These are phyloP conservation scores for Thaumetopoea pityocampa DNA, from an alignment of 1,140 invertebrate species.

Conservation along the genomic window DNA sequence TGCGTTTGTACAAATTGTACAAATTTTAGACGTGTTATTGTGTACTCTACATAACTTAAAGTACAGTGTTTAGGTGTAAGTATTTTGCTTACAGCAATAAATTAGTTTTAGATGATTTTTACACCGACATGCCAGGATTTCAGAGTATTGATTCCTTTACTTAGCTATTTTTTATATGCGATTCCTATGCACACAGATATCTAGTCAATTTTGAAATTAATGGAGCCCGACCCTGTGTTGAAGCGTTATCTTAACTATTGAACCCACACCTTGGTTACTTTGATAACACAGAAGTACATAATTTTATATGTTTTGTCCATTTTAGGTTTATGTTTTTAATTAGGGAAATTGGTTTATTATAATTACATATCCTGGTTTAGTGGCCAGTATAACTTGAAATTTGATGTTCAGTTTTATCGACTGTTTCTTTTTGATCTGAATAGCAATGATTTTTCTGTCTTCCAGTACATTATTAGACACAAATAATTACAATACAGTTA, in stretches of 20 bases:
- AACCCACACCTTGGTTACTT: conserved; percentile 52
- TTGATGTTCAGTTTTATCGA: conserved; percentile 42
- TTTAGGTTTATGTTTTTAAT: conserved; percentile 52
- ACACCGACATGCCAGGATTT: conserved; percentile 61
- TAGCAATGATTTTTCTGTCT: conserved; percentile 71
- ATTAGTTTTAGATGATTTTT: conserved; percentile 59
- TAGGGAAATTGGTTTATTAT: conserved; percentile 65
- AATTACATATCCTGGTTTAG: conserved; percentile 51
- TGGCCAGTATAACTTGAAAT: conserved; percentile 56
- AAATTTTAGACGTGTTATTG: conserved; percentile 61
- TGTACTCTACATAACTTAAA: conserved; percentile 68
- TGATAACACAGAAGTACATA: conserved; percentile 63
- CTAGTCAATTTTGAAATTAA: conserved; percentile 75
- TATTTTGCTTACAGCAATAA: conserved; percentile 66
- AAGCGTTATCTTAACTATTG: conserved; percentile 42
- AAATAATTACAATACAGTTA: conserved; percentile 35
- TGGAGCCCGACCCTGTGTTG: conserved; percentile 55
- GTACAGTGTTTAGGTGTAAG: conserved; percentile 62
- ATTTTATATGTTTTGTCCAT: conserved; percentile 61
- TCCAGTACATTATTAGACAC: conserved; percentile 55
- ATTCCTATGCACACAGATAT: conserved; percentile 75
- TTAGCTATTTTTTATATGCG: conserved; percentile 72
- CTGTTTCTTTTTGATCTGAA: conserved; percentile 65
- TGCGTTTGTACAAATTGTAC: conserved; percentile 70
- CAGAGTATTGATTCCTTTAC: conserved; percentile 73